Conservation (phyloP, 2,888 invertebrate species). For the Ctena decussata region DNA sequence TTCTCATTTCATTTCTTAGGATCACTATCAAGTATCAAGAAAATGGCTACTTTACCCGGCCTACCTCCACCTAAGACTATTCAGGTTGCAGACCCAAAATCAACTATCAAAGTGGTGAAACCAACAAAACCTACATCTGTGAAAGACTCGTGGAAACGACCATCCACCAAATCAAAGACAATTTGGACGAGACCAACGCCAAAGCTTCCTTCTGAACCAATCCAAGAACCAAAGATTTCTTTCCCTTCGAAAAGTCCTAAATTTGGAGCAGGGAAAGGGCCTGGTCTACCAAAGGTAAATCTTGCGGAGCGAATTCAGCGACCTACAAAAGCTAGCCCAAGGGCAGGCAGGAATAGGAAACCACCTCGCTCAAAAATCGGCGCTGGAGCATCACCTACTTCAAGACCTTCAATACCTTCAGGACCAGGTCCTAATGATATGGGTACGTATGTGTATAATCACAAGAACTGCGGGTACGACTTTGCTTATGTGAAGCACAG, state of each 20-base stretch:
- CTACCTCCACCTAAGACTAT: not conserved
- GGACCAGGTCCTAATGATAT: too few relatives aligned
- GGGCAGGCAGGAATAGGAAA: not conserved
- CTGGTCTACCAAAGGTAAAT: not conserved
- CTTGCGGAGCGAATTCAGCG: not conserved
- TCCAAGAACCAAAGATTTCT: not conserved
- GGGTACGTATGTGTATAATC: too few relatives aligned
- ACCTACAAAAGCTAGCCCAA: not conserved
- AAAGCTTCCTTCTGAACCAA: not conserved
- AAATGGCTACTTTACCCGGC: not conserved
- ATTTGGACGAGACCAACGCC: not conserved
- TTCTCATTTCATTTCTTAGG: too few relatives aligned
- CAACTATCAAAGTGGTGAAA: not conserved
- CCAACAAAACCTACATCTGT: not conserved
- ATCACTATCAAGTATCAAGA: not conserved
- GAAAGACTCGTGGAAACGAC: too few relatives aligned
- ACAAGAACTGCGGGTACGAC: too few relatives aligned
- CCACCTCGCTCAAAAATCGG: not conserved
- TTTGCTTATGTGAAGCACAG: too few relatives aligned
- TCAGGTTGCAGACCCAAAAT: not conserved
- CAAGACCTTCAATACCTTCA: not conserved
- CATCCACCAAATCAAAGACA: not conserved
- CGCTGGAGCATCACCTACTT: not conserved
- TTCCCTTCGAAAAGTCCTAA: not conserved
- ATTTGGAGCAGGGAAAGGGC: not conserved